These are phyloP conservation scores for Acromyrmex heyeri DNA, from an alignment of 1,140 invertebrate genomes.

Conservation along the genomic window DNA sequence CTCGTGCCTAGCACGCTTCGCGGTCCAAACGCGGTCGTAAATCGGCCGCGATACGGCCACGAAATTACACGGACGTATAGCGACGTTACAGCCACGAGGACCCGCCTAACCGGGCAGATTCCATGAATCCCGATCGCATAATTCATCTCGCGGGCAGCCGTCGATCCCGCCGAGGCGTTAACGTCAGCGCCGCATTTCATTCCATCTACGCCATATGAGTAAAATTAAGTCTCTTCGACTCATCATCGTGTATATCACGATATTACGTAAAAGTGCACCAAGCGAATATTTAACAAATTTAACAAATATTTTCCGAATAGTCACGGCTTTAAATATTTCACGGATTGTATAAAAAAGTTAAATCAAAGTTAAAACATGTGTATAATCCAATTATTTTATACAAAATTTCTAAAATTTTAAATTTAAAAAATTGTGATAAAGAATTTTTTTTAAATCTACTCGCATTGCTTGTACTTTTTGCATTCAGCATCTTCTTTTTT, in stretches of 20 bases:
- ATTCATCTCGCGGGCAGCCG: constrained; percentile 62
- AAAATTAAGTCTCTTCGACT: constrained; percentile 29
- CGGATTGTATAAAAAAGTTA: too few species aligned
- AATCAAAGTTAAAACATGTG: background rate
- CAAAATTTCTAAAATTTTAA: background rate
- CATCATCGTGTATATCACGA: background rate
- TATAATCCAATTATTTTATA: background rate
- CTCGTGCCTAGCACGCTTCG: constrained; percentile 73
- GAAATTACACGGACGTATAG: constrained; percentile 67
- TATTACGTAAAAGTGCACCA: background rate
- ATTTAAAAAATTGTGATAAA: background rate
- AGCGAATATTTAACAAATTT: constrained; percentile 2
- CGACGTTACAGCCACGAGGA: constrained; percentile 47
- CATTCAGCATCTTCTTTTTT: too few species aligned
- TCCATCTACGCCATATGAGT: constrained; percentile 31
- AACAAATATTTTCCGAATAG: background rate
- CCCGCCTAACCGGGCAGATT: constrained; percentile 58
- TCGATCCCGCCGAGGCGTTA: constrained; percentile 65
- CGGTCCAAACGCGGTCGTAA: constrained; percentile 72
- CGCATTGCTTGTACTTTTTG: too few species aligned
- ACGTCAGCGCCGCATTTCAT: constrained; percentile 35
- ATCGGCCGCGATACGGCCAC: constrained; percentile 59
- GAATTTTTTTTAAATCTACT: too few species aligned
- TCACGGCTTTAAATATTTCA: background rate
- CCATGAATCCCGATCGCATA: constrained; percentile 69